Percentiles rank a stretch among this genome's conserved stretches.
phyloP scores from a whole-genome alignment of 2,113 vertebrate genomes.

The Erpornis zantholeuca region DNA sequence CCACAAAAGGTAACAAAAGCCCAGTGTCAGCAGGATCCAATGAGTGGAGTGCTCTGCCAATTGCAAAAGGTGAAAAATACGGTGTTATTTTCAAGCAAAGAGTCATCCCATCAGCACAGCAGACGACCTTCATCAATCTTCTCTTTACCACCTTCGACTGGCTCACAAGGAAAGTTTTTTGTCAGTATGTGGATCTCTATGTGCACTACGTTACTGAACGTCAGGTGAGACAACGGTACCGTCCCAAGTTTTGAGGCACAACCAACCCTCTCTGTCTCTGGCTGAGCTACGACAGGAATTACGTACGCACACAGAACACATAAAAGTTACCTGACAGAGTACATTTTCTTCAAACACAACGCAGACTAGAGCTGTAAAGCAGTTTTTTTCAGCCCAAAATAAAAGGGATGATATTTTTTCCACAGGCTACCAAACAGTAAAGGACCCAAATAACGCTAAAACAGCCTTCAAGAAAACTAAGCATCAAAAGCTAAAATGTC shows the following conservation, averaged over 20 bases:
- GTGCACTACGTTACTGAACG: rapidly evolving
- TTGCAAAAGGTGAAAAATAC: neutral
- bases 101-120: neutral
- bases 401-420: neutral
- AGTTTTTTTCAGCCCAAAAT: neutral
- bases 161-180: neutral
- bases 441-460: neutral
- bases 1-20: neutral
- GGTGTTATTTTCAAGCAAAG: neutral
- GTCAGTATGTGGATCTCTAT: rapidly evolving
- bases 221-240: neutral
- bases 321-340: slow-evolving; percentile 22
- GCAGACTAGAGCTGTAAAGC: neutral
- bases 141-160: neutral
- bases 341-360: neutral
- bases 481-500: neutral
- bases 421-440: neutral
- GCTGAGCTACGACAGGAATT: neutral
- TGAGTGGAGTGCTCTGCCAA: neutral
- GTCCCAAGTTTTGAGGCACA: neutral
- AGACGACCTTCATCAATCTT: slow-evolving; percentile 1
- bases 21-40: neutral
- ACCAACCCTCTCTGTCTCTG: neutral
- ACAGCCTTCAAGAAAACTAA: neutral
- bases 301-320: neutral